Percentiles rank a stretch among this genome's conserved stretches.
phyloP scores from a whole-genome alignment of 2,888 invertebrate genomes.

The Holacanthella duospinosa region DNA sequence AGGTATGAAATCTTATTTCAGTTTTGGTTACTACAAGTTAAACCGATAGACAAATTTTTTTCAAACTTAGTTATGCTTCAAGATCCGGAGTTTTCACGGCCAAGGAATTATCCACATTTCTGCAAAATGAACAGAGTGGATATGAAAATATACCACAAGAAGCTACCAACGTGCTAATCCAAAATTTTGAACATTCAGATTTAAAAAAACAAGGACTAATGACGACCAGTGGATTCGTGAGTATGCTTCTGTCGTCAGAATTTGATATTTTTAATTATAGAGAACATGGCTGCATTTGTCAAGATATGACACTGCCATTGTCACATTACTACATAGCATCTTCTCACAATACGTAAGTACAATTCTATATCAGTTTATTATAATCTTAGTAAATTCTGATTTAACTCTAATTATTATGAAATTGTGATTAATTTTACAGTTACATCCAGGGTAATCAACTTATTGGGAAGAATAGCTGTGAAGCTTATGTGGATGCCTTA shows the following conservation, averaged over 20 bases:
- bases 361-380: no score
- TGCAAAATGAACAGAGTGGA: slow-evolving; percentile 45
- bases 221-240: slow-evolving; percentile 43
- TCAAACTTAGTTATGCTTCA: slow-evolving; percentile 41
- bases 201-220: slow-evolving; percentile 38
- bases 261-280: slow-evolving; percentile 46
- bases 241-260: slow-evolving; percentile 44
- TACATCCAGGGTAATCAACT: slow-evolving; percentile 52
- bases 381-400: no score
- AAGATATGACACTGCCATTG: slow-evolving; percentile 51
- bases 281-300: slow-evolving; percentile 44
- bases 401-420: not conserved
- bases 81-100: slow-evolving; percentile 43
- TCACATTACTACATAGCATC: slow-evolving; percentile 51
- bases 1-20: slow-evolving; percentile 38
- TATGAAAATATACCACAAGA: slow-evolving; percentile 33
- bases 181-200: slow-evolving; percentile 40
- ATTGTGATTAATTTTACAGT: slow-evolving; percentile 39
- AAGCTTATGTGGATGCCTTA: slow-evolving; percentile 51
- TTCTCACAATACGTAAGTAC: slow-evolving; percentile 54
- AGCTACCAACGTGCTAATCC: slow-evolving; percentile 39
- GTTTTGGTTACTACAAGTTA: not conserved
- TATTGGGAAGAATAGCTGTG: slow-evolving; percentile 51
- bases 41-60: no score
- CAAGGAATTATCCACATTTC: slow-evolving; percentile 45